Base-by-base conservation (phyloP, 2,888 invertebrate genomes). In the Anoplius nigerrimus region DNA sequence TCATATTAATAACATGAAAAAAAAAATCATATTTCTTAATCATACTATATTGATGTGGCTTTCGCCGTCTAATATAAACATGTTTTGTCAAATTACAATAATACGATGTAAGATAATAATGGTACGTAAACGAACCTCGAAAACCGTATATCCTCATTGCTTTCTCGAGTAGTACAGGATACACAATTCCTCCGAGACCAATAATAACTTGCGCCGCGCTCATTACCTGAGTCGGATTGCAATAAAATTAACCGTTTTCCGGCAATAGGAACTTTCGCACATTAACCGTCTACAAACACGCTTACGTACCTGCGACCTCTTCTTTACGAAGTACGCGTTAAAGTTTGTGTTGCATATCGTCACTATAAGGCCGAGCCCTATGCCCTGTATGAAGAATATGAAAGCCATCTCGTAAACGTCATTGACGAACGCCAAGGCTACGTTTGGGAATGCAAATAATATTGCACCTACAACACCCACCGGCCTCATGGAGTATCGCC, bases 321-420 rank as follows among this genome's bases (percentile, higher is more conserved):
- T 93, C 79, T 92, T 91, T 0, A 93, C 92, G 80, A 95, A 95
- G 81, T 94, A 95, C 71, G 92, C 91, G 80, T 95, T 95, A 79
- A 95, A 94, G 5, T 93, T 92, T 0, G 94, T 93, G 75, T 93
- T 94, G 54, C 92, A 91, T 2, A 94, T 92, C 45, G 95, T 94
- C 70, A 94, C 90, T 90, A 95, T 92, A 0, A 95, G 89, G 0
- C 95, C 95, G 62, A 94, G 92, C 5, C 94, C 95, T 15, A 93
- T 89, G 18, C 95, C 95, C 92, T 90, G 83, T 45, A 88, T 63
- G 13, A 87, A 79, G 84, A 92, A 94, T 0, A 93, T 91, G 56
- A 93, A 88, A 0, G 93, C 91, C 58, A 95, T 89, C 71, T 94
- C 92, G 72, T 91, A 89, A 16, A 94, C 91, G 62, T 90, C 91